Evolutionary conservation across 2,888 invertebrate genomes (phyloP).

Genomic region (Dryococelus australis): DNA sequence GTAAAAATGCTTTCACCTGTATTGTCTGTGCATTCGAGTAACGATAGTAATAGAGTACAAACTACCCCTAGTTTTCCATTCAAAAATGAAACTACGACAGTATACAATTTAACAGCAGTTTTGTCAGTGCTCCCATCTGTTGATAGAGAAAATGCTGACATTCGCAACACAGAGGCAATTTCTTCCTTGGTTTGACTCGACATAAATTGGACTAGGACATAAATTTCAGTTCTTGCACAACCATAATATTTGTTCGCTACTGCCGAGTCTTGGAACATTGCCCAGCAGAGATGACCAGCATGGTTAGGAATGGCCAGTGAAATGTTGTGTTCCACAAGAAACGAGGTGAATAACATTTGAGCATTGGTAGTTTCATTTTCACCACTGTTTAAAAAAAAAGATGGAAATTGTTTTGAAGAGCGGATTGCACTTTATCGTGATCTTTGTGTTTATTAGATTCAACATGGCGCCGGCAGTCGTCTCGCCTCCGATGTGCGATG

Average conservation of each 20-base stretch:
- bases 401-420: background rate
- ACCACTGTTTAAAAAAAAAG: background rate
- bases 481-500: background rate
- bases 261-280: background rate
- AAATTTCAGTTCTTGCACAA: background rate
- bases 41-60: background rate
- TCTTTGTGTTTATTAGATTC: background rate
- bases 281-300: background rate
- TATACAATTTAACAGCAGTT: background rate
- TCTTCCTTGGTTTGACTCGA: slow-evolving; percentile 32
- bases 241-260: background rate
- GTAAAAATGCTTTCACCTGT: background rate
- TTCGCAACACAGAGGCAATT: slow-evolving; percentile 31
- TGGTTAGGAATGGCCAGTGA: background rate
- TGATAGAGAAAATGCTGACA: background rate
- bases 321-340: background rate
- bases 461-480: background rate
- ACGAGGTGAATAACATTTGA: background rate
- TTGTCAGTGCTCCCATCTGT: background rate
- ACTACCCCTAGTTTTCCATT: background rate
- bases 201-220: background rate
- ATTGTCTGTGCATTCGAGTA: background rate
- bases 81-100: background rate
- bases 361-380: background rate
- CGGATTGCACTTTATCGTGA: background rate